These are phyloP conservation scores for Cyrtonyx montezumae DNA, from an alignment of 2,113 vertebrate species.

Conservation along the genomic window DNA sequence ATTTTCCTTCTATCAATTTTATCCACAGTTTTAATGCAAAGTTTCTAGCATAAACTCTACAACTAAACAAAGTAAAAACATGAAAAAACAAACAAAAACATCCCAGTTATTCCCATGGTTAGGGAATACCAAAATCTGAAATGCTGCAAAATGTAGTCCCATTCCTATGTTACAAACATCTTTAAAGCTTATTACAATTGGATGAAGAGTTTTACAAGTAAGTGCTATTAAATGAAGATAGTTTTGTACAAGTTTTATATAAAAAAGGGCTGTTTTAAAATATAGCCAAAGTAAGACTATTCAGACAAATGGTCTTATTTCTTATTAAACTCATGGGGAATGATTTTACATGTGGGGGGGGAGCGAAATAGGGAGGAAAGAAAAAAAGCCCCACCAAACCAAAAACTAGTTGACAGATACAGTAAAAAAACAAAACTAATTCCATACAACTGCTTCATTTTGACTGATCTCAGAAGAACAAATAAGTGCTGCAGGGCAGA, in stretches of 20 bases:
- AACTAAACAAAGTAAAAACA: background rate
- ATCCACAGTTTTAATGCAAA: background rate
- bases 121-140: background rate
- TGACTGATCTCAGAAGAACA: background rate
- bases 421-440: background rate
- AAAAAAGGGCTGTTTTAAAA: background rate
- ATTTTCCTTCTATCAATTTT: background rate
- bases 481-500: slow-evolving; percentile 25
- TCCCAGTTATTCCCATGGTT: background rate
- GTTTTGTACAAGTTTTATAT: background rate
- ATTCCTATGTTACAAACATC: background rate
- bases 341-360: background rate
- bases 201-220: background rate
- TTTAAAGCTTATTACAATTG: background rate
- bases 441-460: background rate
- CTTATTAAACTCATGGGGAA: background rate
- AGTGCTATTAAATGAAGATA: background rate
- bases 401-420: background rate
- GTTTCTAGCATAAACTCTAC: background rate
- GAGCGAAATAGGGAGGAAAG: background rate
- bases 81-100: background rate
- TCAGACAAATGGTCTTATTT: background rate
- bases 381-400: background rate
- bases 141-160: background rate
- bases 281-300: background rate